Base-by-base conservation (phyloP, 2,888 invertebrate species). In the Nematopogon swammerdamellus region DNA sequence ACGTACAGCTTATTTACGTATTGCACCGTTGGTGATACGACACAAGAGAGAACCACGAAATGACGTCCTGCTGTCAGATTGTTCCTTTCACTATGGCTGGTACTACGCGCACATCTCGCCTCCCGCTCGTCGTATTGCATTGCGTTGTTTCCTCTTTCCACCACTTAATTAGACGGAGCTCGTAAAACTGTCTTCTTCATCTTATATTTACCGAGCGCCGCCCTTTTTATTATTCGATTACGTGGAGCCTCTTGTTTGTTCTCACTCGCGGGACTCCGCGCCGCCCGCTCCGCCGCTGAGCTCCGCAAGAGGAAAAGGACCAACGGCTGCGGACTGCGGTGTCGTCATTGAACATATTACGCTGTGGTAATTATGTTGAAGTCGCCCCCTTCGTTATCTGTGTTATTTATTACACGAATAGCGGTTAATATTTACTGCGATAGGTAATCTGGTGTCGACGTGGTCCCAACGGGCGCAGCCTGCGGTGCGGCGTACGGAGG, bases 111-210 rank as follows among this genome's bases (percentile, higher is more conserved):
- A 25, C 25, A 25, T 25, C 25, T 4, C 25, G 25, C 25, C 25
- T 8, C n/a, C n/a, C n/a, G n/a, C n/a, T n/a, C n/a, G n/a, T n/a
- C n/a, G n/a, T n/a, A n/a, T n/a, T n/a, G 36, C 14, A 36, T 36
- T 36, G 36, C 36, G 11, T 14, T 36, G 36, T 36, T 25, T 25
- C 8, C 11, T 36, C 36, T 36, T 14, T 14, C 36, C 36, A 14
- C 77, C 77, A 72, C 79, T 79, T 79, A 79, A 79, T 79, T 79
- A 79, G 79, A 75, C 72, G 70, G 66, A 65, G 74, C 68, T 79
- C 79, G 79, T 79, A 79, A 79, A 79, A 79, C 79, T 79, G 79
- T 79, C 79, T 79, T 77, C 74, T 77, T 79, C 79, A 77, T 79
- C 79, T 77, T 76, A 77, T 79, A 79, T 79, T 79, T 79, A 79